A percentile compares a stretch with the other conserved stretches of the same genome.
Evolutionary conservation across 2,113 vertebrate genomes (phyloP).

Genomic region (Petaurus breviceps): DNA sequence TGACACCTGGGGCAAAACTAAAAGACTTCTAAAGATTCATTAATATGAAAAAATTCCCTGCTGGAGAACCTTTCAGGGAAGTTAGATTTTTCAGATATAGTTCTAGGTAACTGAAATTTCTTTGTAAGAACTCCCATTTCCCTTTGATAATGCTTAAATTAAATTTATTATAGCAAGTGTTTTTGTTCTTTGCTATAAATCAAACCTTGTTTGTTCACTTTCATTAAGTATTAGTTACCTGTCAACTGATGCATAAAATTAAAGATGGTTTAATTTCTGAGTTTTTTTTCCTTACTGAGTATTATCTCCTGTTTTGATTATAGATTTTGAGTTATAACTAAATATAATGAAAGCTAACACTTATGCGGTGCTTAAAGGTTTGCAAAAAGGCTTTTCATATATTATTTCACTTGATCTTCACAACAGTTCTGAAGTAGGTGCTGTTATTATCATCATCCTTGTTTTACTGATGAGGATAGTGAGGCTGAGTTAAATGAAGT

Average conservation of each 20-base stretch:
- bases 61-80: neutral
- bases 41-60: neutral
- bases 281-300: constrained; percentile 62
- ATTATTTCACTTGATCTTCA: neutral
- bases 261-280: constrained; percentile 47
- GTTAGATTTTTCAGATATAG: neutral
- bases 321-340: neutral
- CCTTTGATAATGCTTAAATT: constrained; percentile 53
- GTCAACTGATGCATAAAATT: constrained; percentile 61
- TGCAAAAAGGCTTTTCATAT: neutral
- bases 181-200: constrained; percentile 67
- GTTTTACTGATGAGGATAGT: neutral
- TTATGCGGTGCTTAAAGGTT: neutral
- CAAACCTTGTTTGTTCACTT: constrained; percentile 59
- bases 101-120: constrained; percentile 22
- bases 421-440: neutral
- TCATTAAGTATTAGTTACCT: constrained; percentile 59
- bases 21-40: neutral
- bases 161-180: constrained; percentile 61
- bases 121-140: constrained; percentile 57
- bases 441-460: neutral
- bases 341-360: neutral
- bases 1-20: neutral
- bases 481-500: neutral
- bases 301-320: constrained; percentile 35